A percentile compares a stretch with the other conserved stretches of the same genome.
Conservation (phyloP, 2,113 vertebrate species). For the Leptobrachium ailaonicum region DNA sequence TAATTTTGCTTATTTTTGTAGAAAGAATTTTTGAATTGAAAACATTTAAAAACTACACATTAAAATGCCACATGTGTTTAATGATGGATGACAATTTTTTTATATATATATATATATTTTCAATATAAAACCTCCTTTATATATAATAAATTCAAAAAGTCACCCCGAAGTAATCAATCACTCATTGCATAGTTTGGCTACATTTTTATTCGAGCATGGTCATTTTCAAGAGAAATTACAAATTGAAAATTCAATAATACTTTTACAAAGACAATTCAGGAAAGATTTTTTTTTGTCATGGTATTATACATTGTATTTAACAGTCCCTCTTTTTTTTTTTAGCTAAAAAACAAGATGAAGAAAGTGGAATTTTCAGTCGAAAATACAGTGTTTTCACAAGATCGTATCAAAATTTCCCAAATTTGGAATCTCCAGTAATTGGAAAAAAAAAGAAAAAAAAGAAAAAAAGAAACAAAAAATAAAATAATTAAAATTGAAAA, state of each 20-base stretch:
- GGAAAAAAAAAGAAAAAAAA: constrained; percentile 97
- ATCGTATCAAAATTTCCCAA: constrained; percentile 99
- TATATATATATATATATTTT: too few species aligned
- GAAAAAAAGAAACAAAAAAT: constrained; percentile 93
- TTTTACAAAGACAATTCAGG: constrained; percentile 99
- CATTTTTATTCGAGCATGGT: constrained; percentile 99
- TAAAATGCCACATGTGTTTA: too few species aligned
- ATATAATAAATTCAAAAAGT: too few species aligned
- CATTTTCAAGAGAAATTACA: constrained; percentile 99
- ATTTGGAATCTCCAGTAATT: constrained; percentile 98
- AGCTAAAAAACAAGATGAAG: constrained; percentile 99
- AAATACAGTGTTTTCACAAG: constrained; percentile 99
- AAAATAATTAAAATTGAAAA: constrained; percentile 97
- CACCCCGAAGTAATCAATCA: constrained; percentile 59
- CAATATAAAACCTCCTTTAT: too few species aligned
- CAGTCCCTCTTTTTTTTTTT: constrained; percentile 99
- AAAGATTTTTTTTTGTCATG: constrained; percentile 98
- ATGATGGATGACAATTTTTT: too few species aligned
- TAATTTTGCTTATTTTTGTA: too few species aligned
- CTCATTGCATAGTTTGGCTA: constrained; percentile 92
- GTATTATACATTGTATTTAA: constrained; percentile 99
- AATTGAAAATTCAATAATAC: constrained; percentile 99
- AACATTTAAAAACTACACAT: too few species aligned
- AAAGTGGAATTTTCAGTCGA: constrained; percentile 99
- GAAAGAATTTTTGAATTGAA: too few species aligned